These are phyloP conservation scores for Bos taurus DNA, from an alignment of 2,113 vertebrate genomes.

Conservation along the genomic window ARS-UCD2.0 NC_037330.1:64550001-64550500, in stretches of 20 bases:
- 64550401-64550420: neutral
- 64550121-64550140: conserved; percentile 48
- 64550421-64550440: neutral
- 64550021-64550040: neutral
- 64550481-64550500: neutral
- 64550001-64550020: neutral
- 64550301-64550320: conserved; percentile 41
- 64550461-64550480: neutral
- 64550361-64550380: neutral
- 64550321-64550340: conserved; percentile 12
- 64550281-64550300: conserved; percentile 55
- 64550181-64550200: conserved; percentile 17
- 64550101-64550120: conserved; percentile 5
- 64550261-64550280: conserved; percentile 28
- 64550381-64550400: neutral
- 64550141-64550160: conserved; percentile 40
- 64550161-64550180: conserved; percentile 45
- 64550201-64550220: conserved; percentile 37
- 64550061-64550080: neutral
- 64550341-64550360: neutral
- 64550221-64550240: conserved; percentile 59
- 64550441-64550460: neutral
- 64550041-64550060: neutral
- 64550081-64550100: neutral
- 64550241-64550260: conserved; percentile 50